Base-by-base conservation (phyloP, 2,888 invertebrate species). In the Trisateles emortualis region DNA sequence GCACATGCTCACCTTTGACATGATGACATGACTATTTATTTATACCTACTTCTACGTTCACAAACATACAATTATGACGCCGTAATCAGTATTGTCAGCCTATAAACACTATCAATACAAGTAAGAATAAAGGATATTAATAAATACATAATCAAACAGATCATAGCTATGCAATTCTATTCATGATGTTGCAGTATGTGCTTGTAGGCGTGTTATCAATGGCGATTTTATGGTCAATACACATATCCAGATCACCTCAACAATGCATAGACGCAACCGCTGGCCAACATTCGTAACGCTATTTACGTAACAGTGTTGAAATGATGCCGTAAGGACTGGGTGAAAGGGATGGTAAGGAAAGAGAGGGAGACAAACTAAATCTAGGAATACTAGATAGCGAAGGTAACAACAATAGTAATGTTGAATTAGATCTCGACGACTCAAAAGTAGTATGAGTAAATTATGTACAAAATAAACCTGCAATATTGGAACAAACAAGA, bases 231-330 rank as follows among this genome's bases (percentile, higher is more conserved):
- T 47, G 22, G n/a, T 22, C 19, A 42, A 29, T 38, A 39, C 32
- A 44, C 42, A 51, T 17, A 39, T 44, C 39, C 44, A 44, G 32
- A 39, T 32, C 19, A 38, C 39, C 29, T 11, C 11, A 43, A 44
- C 32, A 50, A 47, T 41, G 46, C 46, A 56, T 17, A 57, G 47
- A 53, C 26, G 59, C 55, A 60, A 68, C 59, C 39, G 58, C 71
- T 68, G 48, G 32, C 46, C 52, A 69, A 69, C 26, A 52, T 47
- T 53, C 59, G 64, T 68, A 62, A 64, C 58, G 58, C 40, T 26
- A 3, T 41, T 73, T 73, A 45, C 64, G 60, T 53, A 65, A 74
- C 8, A 19, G 39, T 65, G 63, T 59, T 44, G 67, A 56, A 74
- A 74, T 60, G 39, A 33, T 62, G 52, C 61, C 52, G 53, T 57